Evolutionary conservation across 2,888 invertebrate genomes (phyloP).

Genomic region (Nycteola revayana): DNA sequence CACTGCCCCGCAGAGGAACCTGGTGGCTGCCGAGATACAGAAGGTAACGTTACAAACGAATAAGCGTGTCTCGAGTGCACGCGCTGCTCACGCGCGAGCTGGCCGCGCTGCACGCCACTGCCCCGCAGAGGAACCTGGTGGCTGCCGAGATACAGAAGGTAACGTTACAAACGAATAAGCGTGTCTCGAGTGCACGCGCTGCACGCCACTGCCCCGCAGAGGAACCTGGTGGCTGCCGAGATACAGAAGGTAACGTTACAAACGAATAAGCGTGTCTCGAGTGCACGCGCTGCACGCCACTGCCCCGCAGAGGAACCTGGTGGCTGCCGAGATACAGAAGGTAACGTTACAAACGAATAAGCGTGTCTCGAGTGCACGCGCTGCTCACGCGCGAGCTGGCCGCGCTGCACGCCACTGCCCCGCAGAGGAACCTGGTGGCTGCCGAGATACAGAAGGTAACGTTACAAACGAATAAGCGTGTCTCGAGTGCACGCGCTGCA

Average conservation of each 20-base stretch:
- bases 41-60: slow-evolving; percentile 68
- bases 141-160: slow-evolving; percentile 71
- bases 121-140: slow-evolving; percentile 66
- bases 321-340: slow-evolving; percentile 69
- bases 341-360: slow-evolving; percentile 66
- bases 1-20: slow-evolving; percentile 64
- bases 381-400: slow-evolving; percentile 67
- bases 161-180: slow-evolving; percentile 59
- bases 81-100: slow-evolving; percentile 67
- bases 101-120: slow-evolving; percentile 66
- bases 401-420: slow-evolving; percentile 66
- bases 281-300: slow-evolving; percentile 69
- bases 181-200: slow-evolving; percentile 70
- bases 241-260: slow-evolving; percentile 72
- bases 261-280: slow-evolving; percentile 67
- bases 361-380: slow-evolving; percentile 68
- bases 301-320: slow-evolving; percentile 65
- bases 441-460: slow-evolving; percentile 68
- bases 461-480: slow-evolving; percentile 70
- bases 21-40: slow-evolving; percentile 66
- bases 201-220: slow-evolving; percentile 66
- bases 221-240: slow-evolving; percentile 59
- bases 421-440: slow-evolving; percentile 64
- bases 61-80: slow-evolving; percentile 69
- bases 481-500: slow-evolving; percentile 68